Evolutionary conservation across 1,140 invertebrate genomes (phyloP), one percentile per base, ranked within the genome.

Genomic region (Drosophila lini): DNA sequence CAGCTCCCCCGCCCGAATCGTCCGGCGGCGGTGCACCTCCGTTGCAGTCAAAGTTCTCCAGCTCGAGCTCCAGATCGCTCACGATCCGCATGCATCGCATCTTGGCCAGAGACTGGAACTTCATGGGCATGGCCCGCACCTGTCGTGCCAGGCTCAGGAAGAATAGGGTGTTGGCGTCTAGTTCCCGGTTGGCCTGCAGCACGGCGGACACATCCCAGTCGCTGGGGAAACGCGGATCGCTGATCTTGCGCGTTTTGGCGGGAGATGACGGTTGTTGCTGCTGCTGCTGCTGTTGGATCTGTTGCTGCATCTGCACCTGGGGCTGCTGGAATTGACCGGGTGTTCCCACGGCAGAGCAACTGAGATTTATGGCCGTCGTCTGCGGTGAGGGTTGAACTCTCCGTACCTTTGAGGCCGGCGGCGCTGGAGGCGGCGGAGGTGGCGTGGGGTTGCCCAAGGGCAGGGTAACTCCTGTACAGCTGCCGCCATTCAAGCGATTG

Each of bases 1-100:
- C 61, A 8, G 59, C 70, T 6, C 50, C 47, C 25, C 64, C 81
- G 28, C 55, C 65, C 41, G 19, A 74, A 62, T 88, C 90, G 16
- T 90, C 90, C 1, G 81, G 69, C 3, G 81, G 69, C 3, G 81
- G 75, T 5, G 63, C 65, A 11, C 69, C 60, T 2, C 84, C 90
- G 31, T 91, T 85, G 48, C 85, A 91, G 58, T 91, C 84, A 16
- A 79, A 81, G 47, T 89, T 92, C 50, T 92, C 91, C 78, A 92
- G 57, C 41, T 92, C 91, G 11, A 92, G 63, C 57, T 92, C 91
- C 16, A 91, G 81, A 56, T 92, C 91, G 15, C 90, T 92, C 3
- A 92, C 90, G 11, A 92, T 92, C 19, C 91, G 81, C 91, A 92
- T 92, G 62, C 91, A 92, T 11, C 88, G 83, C 91, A 92, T 92